phyloP scores from a whole-genome alignment of 2,888 invertebrate species.

The Lottia gigantea region DNA sequence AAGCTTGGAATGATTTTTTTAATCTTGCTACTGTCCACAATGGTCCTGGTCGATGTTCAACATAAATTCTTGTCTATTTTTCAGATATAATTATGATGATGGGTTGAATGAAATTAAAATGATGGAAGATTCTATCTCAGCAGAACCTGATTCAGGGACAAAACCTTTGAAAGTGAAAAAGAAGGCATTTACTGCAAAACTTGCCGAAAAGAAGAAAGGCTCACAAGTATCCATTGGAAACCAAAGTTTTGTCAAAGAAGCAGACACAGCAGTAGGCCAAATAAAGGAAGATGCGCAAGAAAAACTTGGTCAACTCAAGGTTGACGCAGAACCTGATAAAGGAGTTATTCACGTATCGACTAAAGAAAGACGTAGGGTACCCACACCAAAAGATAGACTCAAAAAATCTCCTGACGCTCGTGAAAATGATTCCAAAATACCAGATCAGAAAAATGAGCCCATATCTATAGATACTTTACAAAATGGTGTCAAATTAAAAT shows the following conservation, averaged over 20 bases:
- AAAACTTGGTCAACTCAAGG: background rate
- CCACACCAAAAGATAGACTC: background rate
- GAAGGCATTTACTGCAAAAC: conserved; percentile 54
- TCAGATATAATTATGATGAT: too few relatives aligned
- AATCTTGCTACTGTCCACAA: too few relatives aligned
- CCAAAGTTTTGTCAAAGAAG: conserved; percentile 24
- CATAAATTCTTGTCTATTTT: too few relatives aligned
- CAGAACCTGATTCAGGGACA: too few relatives aligned
- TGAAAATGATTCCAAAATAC: background rate
- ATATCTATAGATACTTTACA: background rate
- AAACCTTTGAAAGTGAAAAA: conserved; percentile 33
- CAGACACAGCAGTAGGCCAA: too few relatives aligned
- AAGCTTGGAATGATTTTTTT: too few relatives aligned
- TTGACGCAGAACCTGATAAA: background rate
- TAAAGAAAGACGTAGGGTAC: background rate
- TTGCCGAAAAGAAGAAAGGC: conserved; percentile 45
- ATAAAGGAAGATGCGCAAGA: background rate
- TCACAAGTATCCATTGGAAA: conserved; percentile 17
- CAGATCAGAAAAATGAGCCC: background rate
- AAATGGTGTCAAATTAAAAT: background rate
- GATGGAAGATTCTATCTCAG: too few relatives aligned
- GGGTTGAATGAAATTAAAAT: too few relatives aligned
- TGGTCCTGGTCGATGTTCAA: too few relatives aligned
- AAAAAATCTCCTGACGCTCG: background rate
- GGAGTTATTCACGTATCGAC: background rate